phyloP scores from a whole-genome alignment of 2,113 vertebrate species.

The Thalassarche chlororhynchos region DNA sequence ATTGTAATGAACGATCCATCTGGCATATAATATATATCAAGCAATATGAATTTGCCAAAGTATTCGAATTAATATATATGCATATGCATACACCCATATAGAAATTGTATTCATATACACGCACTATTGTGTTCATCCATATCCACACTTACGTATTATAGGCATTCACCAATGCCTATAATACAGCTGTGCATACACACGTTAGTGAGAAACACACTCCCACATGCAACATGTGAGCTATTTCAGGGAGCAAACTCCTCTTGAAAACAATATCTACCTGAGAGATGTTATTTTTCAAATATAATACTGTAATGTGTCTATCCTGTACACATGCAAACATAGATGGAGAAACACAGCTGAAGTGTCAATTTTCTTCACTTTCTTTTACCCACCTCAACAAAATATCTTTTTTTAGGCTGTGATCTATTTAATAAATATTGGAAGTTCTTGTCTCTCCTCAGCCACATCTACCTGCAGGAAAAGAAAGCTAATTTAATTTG shows the following conservation, averaged over 20 bases:
- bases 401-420: not conserved
- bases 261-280: not conserved
- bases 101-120: not conserved
- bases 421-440: not conserved
- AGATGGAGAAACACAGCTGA: not conserved
- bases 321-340: not conserved
- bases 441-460: not conserved
- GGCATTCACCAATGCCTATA: not conserved
- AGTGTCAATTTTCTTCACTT: not conserved
- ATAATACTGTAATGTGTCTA: not conserved
- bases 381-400: not conserved
- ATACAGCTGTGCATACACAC: not conserved
- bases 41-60: not conserved
- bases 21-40: not conserved
- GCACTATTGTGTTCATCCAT: not conserved
- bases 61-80: not conserved
- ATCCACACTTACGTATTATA: not conserved
- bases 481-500: not conserved
- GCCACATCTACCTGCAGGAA: not conserved
- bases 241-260: not conserved
- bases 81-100: not conserved
- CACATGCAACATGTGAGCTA: not conserved
- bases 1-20: not conserved
- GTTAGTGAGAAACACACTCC: not conserved
- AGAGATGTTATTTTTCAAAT: not conserved